These are phyloP conservation scores for Sturmia bella DNA, from an alignment of 2,888 invertebrate species.

Conservation along the genomic window DNA sequence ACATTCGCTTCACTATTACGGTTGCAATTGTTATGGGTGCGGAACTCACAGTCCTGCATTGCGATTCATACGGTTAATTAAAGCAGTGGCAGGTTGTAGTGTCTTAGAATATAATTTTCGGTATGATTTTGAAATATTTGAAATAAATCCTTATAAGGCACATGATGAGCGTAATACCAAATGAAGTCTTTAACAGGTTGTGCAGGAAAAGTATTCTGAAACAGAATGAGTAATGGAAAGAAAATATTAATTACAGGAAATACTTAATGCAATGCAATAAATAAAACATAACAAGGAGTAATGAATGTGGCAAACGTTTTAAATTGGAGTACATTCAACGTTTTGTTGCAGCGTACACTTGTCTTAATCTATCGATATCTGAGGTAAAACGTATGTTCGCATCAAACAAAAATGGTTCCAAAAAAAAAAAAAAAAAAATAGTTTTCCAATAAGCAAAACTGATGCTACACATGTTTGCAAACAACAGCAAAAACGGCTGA, in stretches of 20 bases:
- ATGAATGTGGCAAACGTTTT: no score
- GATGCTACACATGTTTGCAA: no score
- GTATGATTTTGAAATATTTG: conserved; percentile 77
- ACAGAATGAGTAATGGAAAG: conserved; percentile 27
- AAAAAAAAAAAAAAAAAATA: no score
- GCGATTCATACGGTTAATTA: conserved; percentile 29
- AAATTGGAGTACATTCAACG: no score
- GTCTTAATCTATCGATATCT: no score
- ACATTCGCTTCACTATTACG: neutral
- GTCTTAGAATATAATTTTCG: conserved; percentile 57
- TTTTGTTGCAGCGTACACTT: no score
- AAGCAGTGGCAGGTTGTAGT: conserved; percentile 7
- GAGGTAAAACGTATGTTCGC: no score
- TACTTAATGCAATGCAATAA: conserved; percentile 13
- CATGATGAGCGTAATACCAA: conserved; percentile 79
- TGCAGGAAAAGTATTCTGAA: conserved; percentile 78
- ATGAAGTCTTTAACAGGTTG: conserved; percentile 79
- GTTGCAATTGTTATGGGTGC: neutral
- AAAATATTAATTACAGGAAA: conserved; percentile 6
- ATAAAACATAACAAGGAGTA: conserved; percentile 15
- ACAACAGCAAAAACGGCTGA: no score
- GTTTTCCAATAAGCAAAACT: no score
- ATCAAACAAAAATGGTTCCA: no score
- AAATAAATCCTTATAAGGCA: conserved; percentile 78
- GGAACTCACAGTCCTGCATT: neutral